Percentiles rank a stretch among this genome's conserved stretches.
phyloP scores from a whole-genome alignment of 2,113 vertebrate genomes.

The Calonectris borealis region DNA sequence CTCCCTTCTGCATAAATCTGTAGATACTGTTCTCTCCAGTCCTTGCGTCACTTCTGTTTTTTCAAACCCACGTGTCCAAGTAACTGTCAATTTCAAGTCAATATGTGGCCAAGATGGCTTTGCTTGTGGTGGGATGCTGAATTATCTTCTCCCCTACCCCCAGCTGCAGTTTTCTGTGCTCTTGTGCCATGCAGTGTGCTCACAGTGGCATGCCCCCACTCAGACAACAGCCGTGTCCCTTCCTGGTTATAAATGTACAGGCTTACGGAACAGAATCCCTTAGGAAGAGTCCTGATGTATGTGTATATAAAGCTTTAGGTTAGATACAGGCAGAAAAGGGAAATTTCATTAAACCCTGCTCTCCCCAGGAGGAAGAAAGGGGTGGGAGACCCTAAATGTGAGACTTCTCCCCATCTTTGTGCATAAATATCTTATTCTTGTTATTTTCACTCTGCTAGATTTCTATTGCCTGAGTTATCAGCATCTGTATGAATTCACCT shows the following conservation, averaged over 20 bases:
- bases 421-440: background rate
- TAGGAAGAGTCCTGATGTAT: background rate
- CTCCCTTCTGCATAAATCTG: background rate
- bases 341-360: background rate
- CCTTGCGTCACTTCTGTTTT: background rate
- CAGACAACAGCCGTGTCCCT: background rate
- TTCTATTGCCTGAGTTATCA: background rate
- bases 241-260: background rate
- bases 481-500: background rate
- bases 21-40: background rate
- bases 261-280: background rate
- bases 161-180: background rate
- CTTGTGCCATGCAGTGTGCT: fast-evolving
- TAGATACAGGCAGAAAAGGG: background rate
- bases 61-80: background rate
- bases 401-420: background rate
- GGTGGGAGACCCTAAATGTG: background rate
- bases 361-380: background rate
- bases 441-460: background rate
- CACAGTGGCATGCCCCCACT: too few species aligned
- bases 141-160: background rate
- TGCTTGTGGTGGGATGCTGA: background rate
- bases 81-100: background rate
- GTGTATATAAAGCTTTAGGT: background rate
- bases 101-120: background rate